phyloP scores from a whole-genome alignment of 2,888 invertebrate species.

The Clusia tigrina region DNA sequence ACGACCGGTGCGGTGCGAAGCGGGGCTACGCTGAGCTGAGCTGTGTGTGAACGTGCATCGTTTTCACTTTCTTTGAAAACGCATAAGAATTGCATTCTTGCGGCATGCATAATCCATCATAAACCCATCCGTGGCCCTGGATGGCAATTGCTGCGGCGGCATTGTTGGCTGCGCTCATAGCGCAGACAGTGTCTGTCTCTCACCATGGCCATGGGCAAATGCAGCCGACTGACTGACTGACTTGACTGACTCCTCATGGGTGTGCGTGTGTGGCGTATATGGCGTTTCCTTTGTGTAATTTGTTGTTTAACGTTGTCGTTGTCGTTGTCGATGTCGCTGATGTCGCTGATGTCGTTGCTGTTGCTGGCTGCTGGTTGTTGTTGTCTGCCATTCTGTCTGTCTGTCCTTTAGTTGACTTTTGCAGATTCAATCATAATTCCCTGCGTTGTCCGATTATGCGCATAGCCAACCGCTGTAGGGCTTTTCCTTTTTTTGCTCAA shows the following conservation, averaged over 20 bases:
- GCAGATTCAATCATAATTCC: neutral
- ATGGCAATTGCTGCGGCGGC: no score
- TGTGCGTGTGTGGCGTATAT: neutral
- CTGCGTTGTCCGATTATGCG: neutral
- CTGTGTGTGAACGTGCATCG: neutral
- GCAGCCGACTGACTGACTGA: neutral
- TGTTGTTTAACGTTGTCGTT: no score
- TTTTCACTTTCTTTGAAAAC: slow-evolving; percentile 5
- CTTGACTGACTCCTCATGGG: neutral
- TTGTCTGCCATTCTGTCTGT: neutral
- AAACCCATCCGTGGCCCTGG: neutral
- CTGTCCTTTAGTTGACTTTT: neutral
- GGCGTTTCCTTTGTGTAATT: no score
- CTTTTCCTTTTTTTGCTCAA: neutral
- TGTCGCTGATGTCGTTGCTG: neutral
- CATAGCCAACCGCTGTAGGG: neutral
- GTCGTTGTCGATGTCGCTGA: neutral
- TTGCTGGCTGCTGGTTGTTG: neutral
- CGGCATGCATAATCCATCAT: slow-evolving; percentile 1
- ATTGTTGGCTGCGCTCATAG: neutral
- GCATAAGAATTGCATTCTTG: neutral
- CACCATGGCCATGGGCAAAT: neutral
- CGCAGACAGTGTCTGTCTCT: neutral
- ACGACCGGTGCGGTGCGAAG: neutral
- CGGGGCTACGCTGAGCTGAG: neutral